Evolutionary conservation across 2,113 vertebrate species (phyloP).

Genomic region (Gymnarchus niloticus): DNA sequence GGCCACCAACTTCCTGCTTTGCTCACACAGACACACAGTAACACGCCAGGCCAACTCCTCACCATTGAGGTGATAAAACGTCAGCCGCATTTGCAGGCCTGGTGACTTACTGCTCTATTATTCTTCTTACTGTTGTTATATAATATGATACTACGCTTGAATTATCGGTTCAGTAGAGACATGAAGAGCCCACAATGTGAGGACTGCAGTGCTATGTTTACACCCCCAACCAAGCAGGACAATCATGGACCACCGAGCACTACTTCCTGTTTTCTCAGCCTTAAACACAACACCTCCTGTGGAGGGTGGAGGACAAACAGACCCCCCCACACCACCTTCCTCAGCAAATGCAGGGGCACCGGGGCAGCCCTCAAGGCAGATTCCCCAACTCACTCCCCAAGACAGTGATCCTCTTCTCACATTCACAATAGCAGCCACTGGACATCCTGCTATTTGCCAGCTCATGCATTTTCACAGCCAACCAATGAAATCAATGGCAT

Average conservation of each 20-base stretch:
- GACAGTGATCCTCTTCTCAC: background rate
- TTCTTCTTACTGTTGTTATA: background rate
- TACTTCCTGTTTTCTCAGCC: background rate
- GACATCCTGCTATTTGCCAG: background rate
- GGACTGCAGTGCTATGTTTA: background rate
- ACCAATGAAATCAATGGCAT: background rate
- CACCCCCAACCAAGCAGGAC: background rate
- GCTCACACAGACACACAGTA: background rate
- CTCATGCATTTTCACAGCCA: background rate
- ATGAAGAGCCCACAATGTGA: background rate
- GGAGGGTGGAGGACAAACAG: background rate
- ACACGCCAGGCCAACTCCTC: background rate
- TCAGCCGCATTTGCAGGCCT: background rate
- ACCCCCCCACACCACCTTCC: background rate
- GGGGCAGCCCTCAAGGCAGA: background rate
- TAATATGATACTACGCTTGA: background rate
- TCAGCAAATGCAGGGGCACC: background rate
- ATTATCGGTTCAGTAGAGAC: background rate
- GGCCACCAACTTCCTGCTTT: constrained; percentile 25
- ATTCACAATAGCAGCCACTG: background rate
- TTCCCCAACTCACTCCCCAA: background rate
- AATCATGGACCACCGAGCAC: background rate
- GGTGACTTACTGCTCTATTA: too few relatives aligned
- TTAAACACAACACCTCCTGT: background rate
- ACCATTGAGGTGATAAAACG: background rate